Evolutionary conservation across 2,113 vertebrate species (phyloP).

Genomic region (Seriola quinqueradiata): DNA sequence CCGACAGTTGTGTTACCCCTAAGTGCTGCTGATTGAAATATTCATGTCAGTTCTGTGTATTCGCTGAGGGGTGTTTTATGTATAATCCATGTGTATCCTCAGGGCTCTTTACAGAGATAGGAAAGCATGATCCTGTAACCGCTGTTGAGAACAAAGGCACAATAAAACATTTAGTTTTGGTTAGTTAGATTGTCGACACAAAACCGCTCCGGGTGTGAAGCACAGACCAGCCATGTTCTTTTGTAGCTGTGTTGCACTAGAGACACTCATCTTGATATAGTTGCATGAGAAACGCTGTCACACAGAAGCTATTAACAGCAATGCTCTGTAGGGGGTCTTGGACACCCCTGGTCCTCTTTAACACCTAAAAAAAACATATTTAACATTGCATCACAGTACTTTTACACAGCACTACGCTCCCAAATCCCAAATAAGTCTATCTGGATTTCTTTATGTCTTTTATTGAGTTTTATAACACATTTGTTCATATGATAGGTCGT

Average conservation of each 20-base stretch:
- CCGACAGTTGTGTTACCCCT: constrained; percentile 12
- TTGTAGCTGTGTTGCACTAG: neutral
- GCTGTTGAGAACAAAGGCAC: constrained; percentile 51
- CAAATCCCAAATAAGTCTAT: neutral
- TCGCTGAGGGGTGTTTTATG: constrained; percentile 54
- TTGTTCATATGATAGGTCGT: no score
- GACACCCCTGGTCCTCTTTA: neutral
- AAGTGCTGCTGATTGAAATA: constrained; percentile 74
- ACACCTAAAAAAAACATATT: neutral
- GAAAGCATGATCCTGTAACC: constrained; percentile 33
- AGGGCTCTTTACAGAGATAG: constrained; percentile 31
- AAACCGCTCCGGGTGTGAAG: constrained; percentile 32
- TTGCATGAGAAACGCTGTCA: neutral
- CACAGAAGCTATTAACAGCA: neutral
- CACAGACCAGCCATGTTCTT: neutral
- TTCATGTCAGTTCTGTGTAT: constrained; percentile 56
- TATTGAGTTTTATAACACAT: neutral
- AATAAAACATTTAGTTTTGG: constrained; percentile 55
- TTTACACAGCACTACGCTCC: neutral
- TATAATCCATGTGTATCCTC: constrained; percentile 62
- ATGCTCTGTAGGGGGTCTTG: neutral
- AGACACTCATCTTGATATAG: constrained; percentile 5
- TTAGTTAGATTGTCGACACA: constrained; percentile 51
- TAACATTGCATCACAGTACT: neutral
- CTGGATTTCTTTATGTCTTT: neutral